Conservation (phyloP, 2,888 invertebrate genomes). For the Polydrusus pterygomalis region DNA sequence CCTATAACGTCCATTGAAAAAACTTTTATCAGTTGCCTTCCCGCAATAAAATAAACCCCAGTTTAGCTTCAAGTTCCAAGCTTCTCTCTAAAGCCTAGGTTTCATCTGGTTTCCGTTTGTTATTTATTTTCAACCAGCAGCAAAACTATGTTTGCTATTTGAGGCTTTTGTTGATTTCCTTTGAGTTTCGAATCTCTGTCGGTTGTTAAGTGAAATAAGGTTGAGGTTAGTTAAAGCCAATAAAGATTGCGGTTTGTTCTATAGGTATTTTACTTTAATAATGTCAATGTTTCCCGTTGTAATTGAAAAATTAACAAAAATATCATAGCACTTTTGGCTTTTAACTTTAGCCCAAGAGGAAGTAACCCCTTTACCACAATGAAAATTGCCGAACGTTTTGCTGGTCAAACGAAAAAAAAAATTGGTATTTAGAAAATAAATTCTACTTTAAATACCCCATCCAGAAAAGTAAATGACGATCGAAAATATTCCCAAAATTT, state of each 20-base stretch:
- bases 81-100: neutral
- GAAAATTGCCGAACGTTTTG: too few species aligned
- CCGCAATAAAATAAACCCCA: conserved; percentile 3
- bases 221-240: neutral
- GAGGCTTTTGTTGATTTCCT: conserved; percentile 12
- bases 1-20: neutral
- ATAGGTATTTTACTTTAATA: neutral
- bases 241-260: neutral
- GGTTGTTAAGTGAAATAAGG: neutral
- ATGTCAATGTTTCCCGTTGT: too few species aligned
- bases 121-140: neutral
- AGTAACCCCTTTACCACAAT: too few species aligned
- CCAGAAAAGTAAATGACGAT: too few species aligned
- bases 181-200: conserved; percentile 10
- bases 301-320: too few species aligned
- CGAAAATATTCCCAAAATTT: too few species aligned
- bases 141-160: conserved; percentile 8
- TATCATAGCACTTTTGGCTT: too few species aligned
- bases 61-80: neutral
- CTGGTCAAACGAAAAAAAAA: too few species aligned
- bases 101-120: neutral
- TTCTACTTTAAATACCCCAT: too few species aligned
- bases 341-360: too few species aligned
- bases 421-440: too few species aligned
- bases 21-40: neutral